Base-by-base conservation (phyloP, 1,140 invertebrate species). In the Drosophila nebulosa region DNA sequence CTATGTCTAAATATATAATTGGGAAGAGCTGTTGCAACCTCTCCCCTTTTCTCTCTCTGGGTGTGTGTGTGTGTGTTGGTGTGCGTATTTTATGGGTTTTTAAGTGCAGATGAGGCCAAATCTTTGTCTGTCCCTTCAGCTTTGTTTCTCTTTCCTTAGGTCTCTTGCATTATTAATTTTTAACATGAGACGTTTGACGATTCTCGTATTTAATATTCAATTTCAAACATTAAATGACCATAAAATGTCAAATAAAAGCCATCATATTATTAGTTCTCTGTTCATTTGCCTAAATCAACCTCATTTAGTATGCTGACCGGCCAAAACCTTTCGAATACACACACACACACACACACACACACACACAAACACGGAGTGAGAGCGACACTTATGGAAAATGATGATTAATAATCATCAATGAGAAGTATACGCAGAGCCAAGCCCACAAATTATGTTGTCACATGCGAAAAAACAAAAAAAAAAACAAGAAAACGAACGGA, bases 361-460 rank as follows among this genome's bases (percentile, higher is more conserved):
- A 60, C 51, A 72, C 7, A 21, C 39, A 46, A 14, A 16, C 14
- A 9, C 6, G 2, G 5, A 42, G 39, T 14, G 39, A 10, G 16
- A 21, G n/a, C n/a, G 16, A 46, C 7, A 55, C 51, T 67, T 66
- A 72, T 67, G 71, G 66, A 85, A 79, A 61, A 59, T 79, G 64
- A 72, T 84, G 73, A 84, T 84, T 83, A 75, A 83, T 79, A 78
- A 83, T 70, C 79, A 68, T 67, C 52, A 50, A 55, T 56, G 62
- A 55, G 53, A 72, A 76, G 59, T 60, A 67, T 50, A 78, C 57
- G 51, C 51, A 74, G 56, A 57, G 71, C 39, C 73, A 78, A 66
- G 52, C 73, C 85, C 73, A 77, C 72, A 89, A 89, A 89, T 89
- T 89, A 89, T 89, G 85, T 89, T 89, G 84, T 89, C 84, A 89